Evolutionary conservation across 2,888 invertebrate genomes (phyloP).

Genomic region (Stomorhina lunata): DNA sequence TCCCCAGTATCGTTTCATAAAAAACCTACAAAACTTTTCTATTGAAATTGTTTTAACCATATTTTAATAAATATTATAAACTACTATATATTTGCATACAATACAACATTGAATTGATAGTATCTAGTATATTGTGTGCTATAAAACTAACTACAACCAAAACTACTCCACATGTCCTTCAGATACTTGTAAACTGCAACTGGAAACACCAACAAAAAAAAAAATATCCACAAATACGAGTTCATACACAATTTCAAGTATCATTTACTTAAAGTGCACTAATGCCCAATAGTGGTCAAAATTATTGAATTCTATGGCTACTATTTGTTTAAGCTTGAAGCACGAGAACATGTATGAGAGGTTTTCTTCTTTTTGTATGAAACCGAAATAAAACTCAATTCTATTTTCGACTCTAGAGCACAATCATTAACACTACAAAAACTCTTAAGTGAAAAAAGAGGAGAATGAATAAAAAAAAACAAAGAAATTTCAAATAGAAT

Average conservation of each 20-base stretch:
- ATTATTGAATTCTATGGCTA: not conserved
- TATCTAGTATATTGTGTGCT: too few relatives aligned
- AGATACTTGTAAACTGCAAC: not conserved
- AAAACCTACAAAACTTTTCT: too few relatives aligned
- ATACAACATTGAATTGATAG: not conserved
- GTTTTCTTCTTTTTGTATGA: not conserved
- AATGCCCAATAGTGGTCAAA: slow-evolving; percentile 13
- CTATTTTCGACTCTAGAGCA: not conserved
- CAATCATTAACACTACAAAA: not conserved
- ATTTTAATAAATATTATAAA: not conserved
- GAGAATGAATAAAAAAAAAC: not conserved
- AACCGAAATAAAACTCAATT: not conserved
- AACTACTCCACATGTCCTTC: not conserved
- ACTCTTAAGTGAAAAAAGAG: not conserved
- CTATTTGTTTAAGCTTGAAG: not conserved
- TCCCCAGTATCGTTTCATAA: too few relatives aligned
- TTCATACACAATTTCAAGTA: slow-evolving; percentile 32
- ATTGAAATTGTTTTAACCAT: not conserved
- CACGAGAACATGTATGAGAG: not conserved
- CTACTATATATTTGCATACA: not conserved
- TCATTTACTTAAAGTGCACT: slow-evolving; percentile 21
- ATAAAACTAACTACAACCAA: not conserved
- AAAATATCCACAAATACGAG: not conserved
- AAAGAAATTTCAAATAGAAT: too few relatives aligned
- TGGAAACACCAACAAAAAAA: too few relatives aligned